Conservation (phyloP, 2,797 vertebrate genomes). For the Phrynocephalus guinanensis region DNA sequence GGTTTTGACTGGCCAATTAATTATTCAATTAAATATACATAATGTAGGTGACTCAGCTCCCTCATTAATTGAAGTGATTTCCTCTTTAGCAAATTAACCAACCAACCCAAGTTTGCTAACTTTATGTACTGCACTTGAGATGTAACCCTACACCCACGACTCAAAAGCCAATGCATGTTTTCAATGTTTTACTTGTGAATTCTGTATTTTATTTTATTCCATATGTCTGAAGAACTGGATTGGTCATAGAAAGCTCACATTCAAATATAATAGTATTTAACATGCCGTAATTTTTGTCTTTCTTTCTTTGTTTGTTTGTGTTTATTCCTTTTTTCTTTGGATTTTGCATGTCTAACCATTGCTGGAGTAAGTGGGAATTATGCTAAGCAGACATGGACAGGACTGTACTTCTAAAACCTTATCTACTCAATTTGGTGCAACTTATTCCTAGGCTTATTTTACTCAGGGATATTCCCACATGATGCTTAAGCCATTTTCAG, state of each 20-base stretch:
- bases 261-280: no score
- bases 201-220: no score
- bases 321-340: no score
- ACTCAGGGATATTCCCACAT: neutral
- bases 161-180: no score
- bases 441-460: no score
- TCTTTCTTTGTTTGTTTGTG: no score
- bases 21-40: neutral
- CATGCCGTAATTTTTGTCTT: no score
- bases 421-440: neutral
- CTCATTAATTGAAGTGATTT: neutral
- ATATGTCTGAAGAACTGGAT: no score
- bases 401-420: neutral
- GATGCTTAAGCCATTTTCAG: neutral
- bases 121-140: neutral
- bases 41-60: neutral
- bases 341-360: neutral
- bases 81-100: neutral
- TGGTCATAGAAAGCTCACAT: no score
- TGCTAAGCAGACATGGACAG: neutral
- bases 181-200: no score
- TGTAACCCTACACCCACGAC: no score
- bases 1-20: slow-evolving; percentile 7
- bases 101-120: neutral
- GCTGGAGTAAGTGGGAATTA: neutral